Evolutionary conservation across 1,140 invertebrate species (phyloP).

Genomic region (Chironomus striatipennis): DNA sequence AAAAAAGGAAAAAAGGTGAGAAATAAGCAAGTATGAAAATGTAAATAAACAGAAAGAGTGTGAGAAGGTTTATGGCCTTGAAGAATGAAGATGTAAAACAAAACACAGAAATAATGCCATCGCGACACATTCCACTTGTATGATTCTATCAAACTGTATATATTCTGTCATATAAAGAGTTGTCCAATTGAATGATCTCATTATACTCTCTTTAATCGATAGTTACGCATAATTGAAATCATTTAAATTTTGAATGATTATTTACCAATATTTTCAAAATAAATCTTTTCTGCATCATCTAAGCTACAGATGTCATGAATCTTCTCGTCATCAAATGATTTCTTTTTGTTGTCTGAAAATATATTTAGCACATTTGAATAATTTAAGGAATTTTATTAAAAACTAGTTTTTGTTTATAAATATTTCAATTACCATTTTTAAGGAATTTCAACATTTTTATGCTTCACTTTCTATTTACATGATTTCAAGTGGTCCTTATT

Average conservation of each 20-base stretch:
- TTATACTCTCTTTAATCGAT: too few relatives aligned
- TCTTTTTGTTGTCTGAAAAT: not conserved
- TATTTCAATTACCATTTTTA: constrained; percentile 14
- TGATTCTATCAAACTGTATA: not conserved
- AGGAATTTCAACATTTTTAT: constrained; percentile 9
- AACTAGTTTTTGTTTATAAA: not conserved
- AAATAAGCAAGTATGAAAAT: not conserved
- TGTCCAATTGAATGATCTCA: too few relatives aligned
- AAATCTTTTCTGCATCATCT: not conserved
- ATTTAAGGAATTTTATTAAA: not conserved
- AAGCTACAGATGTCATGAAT: not conserved
- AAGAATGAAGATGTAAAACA: not conserved
- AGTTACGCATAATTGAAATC: too few relatives aligned
- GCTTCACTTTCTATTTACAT: not conserved
- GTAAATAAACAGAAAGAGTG: not conserved
- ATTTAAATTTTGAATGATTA: not conserved
- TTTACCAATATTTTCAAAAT: not conserved
- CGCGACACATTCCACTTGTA: not conserved
- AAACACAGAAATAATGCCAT: not conserved
- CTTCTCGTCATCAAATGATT: not conserved
- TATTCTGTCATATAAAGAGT: too few relatives aligned
- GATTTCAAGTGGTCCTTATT: not conserved
- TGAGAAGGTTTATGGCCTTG: constrained; percentile 10
- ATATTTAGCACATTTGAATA: not conserved
- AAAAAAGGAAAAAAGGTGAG: constrained; percentile 25